Percentiles rank a stretch among this genome's conserved stretches.
Conservation (phyloP, 2,888 invertebrate species). For the Agonopterix alstromeriana region DNA sequence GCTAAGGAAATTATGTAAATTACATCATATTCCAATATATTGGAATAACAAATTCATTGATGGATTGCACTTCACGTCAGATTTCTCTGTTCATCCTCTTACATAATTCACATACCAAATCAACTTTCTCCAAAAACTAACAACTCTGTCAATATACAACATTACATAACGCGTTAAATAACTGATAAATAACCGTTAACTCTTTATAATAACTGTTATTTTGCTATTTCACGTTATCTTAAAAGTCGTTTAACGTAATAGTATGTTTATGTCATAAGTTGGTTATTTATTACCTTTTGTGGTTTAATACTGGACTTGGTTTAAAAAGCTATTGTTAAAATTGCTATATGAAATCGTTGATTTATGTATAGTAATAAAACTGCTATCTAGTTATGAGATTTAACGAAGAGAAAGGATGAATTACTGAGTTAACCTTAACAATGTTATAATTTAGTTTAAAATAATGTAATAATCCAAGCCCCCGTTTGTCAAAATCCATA, state of each 20-base stretch:
- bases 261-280: too few relatives aligned
- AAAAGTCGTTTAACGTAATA: neutral
- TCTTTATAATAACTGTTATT: conserved; percentile 2
- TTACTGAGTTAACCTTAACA: too few relatives aligned
- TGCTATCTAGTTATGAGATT: too few relatives aligned
- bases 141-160: neutral
- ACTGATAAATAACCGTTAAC: conserved; percentile 1
- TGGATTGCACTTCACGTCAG: neutral
- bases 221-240: neutral
- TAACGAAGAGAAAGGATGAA: too few relatives aligned
- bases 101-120: neutral
- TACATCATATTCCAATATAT: neutral
- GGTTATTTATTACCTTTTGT: too few relatives aligned
- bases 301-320: too few relatives aligned
- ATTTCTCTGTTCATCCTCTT: neutral
- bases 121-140: conserved; percentile 4
- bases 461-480: too few relatives aligned
- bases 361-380: too few relatives aligned
- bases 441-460: too few relatives aligned
- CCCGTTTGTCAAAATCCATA: too few relatives aligned
- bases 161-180: conserved; percentile 1
- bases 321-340: too few relatives aligned
- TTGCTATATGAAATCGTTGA: too few relatives aligned
- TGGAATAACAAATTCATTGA: neutral
- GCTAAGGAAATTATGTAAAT: neutral